Evolutionary conservation across 2,113 vertebrate genomes (phyloP).

Genomic region (Danionella cerebrum): DNA sequence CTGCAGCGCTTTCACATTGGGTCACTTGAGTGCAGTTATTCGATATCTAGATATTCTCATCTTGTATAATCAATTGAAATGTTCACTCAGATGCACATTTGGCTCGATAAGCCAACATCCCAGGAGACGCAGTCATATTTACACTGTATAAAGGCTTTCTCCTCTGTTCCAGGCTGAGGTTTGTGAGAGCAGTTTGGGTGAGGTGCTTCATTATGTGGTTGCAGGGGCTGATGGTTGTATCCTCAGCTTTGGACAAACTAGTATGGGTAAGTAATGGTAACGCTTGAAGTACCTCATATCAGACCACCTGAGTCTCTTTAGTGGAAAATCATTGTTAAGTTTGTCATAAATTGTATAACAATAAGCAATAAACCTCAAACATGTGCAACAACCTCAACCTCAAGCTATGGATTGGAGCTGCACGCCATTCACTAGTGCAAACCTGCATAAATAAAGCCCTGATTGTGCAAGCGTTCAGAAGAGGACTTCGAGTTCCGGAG

Average conservation of each 20-base stretch:
- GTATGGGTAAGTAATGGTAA: conserved; percentile 71
- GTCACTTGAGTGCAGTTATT: conserved; percentile 15
- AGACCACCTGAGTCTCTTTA: too few species aligned
- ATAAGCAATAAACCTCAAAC: too few species aligned
- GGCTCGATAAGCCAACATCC: neutral
- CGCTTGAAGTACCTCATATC: too few species aligned
- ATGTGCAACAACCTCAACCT: too few species aligned
- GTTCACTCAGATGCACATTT: neutral
- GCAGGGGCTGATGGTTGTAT: conserved; percentile 80
- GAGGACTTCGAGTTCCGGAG: too few species aligned
- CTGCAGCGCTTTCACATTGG: neutral
- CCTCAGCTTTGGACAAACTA: conserved; percentile 79
- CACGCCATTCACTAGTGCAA: too few species aligned
- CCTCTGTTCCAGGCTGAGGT: conserved; percentile 67
- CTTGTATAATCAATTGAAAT: neutral
- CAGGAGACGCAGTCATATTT: neutral
- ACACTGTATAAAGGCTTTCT: too few species aligned
- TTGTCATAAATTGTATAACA: too few species aligned
- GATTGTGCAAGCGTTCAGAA: too few species aligned
- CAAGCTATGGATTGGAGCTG: too few species aligned
- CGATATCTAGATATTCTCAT: conserved; percentile 7
- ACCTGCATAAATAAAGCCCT: too few species aligned
- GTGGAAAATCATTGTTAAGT: too few species aligned
- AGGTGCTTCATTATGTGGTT: conserved; percentile 82
- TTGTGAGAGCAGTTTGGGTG: conserved; percentile 75